These are phyloP conservation scores for Trichonephila clavipes DNA, from an alignment of 1,140 invertebrate species.

Conservation along the genomic window DNA sequence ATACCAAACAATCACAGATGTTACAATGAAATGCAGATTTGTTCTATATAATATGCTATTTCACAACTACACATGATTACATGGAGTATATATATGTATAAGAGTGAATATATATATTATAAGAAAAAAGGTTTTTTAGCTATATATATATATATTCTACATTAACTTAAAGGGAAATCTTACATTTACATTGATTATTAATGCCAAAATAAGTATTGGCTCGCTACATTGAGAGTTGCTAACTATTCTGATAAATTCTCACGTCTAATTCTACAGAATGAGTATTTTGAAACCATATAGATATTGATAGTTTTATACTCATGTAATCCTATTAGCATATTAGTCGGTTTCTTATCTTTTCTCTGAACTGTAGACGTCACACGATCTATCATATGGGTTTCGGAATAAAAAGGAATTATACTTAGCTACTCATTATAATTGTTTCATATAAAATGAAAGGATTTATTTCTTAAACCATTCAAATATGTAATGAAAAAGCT, in stretches of 20 bases:
- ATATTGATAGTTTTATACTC: too few species aligned
- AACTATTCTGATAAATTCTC: not conserved
- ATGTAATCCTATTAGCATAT: too few species aligned
- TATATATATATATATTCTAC: too few species aligned
- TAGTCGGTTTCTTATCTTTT: too few species aligned
- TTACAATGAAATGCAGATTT: not conserved
- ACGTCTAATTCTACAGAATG: not conserved
- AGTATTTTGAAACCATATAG: not conserved
- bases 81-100: not conserved
- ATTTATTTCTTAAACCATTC: too few species aligned
- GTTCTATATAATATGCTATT: not conserved
- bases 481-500: too few species aligned
- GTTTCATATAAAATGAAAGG: too few species aligned
- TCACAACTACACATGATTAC: constrained; percentile 6
- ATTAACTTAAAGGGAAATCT: not conserved
- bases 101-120: not conserved
- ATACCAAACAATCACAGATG: not conserved
- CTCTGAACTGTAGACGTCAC: too few species aligned
- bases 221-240: not conserved
- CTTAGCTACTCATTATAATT: too few species aligned
- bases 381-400: too few species aligned
- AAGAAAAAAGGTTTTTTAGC: not conserved
- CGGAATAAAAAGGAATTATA: too few species aligned
- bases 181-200: not conserved
- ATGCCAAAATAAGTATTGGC: not conserved